Conservation (phyloP, 1,140 invertebrate genomes). For the Micrasema minimum region DNA sequence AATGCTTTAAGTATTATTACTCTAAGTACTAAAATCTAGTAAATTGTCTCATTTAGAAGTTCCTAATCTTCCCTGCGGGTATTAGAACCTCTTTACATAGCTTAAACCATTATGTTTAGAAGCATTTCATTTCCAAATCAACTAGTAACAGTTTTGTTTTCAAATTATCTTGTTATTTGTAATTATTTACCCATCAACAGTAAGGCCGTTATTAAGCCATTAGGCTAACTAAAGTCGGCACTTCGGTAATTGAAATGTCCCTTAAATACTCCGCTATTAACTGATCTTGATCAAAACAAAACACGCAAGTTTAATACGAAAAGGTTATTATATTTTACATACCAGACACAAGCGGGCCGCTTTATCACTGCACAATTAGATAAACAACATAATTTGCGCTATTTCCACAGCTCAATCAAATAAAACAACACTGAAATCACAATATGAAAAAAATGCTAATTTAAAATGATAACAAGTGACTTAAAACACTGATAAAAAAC, state of each 20-base stretch:
- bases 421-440: not conserved
- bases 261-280: not conserved
- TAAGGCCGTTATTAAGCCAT: not conserved
- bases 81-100: too few species aligned
- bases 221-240: not conserved
- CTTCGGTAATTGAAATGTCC: not conserved
- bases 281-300: not conserved
- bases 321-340: not conserved
- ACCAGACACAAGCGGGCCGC: not conserved
- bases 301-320: not conserved
- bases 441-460: constrained; percentile 20
- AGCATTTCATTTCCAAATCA: not conserved
- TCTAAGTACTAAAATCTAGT: too few species aligned
- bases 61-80: too few species aligned
- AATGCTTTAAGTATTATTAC: too few species aligned
- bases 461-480: constrained; percentile 28
- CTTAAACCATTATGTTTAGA: too few species aligned
- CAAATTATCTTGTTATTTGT: not conserved
- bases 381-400: constrained; percentile 6
- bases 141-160: not conserved
- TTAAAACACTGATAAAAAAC: constrained; percentile 13
- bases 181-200: not conserved
- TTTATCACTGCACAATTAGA: not conserved
- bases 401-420: not conserved
- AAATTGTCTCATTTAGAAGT: too few species aligned